These are phyloP conservation scores for Zingel zingel DNA, from an alignment of 2,113 vertebrate species.

Conservation along the genomic window DNA sequence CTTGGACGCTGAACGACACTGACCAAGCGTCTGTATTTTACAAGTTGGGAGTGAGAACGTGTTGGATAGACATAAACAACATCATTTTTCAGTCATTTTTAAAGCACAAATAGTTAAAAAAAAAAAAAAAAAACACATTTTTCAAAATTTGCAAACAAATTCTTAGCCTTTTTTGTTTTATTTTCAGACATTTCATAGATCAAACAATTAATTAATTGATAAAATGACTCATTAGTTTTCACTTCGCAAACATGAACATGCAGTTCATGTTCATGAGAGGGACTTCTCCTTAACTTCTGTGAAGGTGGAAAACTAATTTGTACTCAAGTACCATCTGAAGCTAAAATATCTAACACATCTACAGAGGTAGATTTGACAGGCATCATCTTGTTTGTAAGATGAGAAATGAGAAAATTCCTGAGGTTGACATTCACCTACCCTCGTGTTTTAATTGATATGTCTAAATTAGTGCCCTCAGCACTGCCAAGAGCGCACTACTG, in stretches of 20 bases:
- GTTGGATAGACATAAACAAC: no score
- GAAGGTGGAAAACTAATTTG: constrained; percentile 1
- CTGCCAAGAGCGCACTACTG: constrained; percentile 34
- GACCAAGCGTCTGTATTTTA: no score
- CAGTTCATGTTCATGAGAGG: not conserved
- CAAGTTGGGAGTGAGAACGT: no score
- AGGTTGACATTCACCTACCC: constrained; percentile 29
- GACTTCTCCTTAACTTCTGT: not conserved
- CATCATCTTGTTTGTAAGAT: constrained; percentile 10
- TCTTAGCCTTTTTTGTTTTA: not conserved
- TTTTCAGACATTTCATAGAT: not conserved
- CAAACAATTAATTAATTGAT: not conserved
- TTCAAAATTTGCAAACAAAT: not conserved
- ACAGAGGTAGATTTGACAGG: constrained; percentile 6
- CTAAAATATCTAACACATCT: not conserved
- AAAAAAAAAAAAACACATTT: not conserved
- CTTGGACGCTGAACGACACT: no score
- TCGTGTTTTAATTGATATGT: constrained; percentile 50
- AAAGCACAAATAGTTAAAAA: no score
- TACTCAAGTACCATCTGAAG: constrained; percentile 2
- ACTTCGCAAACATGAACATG: no score
- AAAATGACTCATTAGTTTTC: not conserved
- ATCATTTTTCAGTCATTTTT: no score
- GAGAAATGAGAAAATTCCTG: constrained; percentile 7
- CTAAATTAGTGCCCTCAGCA: constrained; percentile 32